These are phyloP conservation scores for Eueides isabella DNA, from an alignment of 1,140 invertebrate genomes.

Conservation along the genomic window DNA sequence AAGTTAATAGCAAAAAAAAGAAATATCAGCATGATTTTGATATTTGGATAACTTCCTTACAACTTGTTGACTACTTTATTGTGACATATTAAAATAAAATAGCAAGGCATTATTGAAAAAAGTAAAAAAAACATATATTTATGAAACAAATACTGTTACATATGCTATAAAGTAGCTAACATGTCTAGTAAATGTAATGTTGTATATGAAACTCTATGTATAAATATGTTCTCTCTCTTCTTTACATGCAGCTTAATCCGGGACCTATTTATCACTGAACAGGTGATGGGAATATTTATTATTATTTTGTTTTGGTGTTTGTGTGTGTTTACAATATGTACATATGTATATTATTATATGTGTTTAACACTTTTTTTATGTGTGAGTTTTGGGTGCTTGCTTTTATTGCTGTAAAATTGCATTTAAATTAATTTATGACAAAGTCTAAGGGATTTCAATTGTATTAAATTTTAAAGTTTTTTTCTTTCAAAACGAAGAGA, in stretches of 20 bases:
- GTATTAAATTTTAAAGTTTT: not conserved
- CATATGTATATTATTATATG: not conserved
- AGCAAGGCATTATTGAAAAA: not conserved
- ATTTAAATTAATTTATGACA: not conserved
- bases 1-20: too few species aligned
- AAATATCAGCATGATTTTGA: too few species aligned
- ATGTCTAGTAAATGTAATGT: conserved; percentile 28
- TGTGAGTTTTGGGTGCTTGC: conserved; percentile 3
- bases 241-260: conserved; percentile 83
- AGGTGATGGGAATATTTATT: conserved; percentile 79
- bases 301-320: conserved; percentile 51
- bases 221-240: conserved; percentile 73
- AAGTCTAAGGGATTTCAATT: not conserved
- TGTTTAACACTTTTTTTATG: conserved; percentile 3
- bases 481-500: not conserved
- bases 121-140: not conserved
- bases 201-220: conserved; percentile 38
- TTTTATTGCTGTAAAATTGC: conserved; percentile 8
- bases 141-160: conserved; percentile 30
- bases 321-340: conserved; percentile 18
- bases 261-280: conserved; percentile 83
- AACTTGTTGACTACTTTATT: not conserved
- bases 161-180: conserved; percentile 24
- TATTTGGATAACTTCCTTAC: not conserved
- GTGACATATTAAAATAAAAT: not conserved